Conservation (phyloP, 2,797 vertebrate species). For the Apogon hyalosoma region DNA sequence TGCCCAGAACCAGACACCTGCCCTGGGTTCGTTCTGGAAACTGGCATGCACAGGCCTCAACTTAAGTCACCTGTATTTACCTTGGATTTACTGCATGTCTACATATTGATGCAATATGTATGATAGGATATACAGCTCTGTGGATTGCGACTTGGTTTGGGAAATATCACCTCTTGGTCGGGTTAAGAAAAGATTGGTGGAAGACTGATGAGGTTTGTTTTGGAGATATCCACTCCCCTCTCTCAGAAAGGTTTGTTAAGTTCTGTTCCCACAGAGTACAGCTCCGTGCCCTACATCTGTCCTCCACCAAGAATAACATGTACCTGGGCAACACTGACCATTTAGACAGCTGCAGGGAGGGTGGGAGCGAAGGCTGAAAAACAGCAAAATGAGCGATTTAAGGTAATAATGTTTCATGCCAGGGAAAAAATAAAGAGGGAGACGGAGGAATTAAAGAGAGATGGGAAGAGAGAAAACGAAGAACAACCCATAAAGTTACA, state of each 20-base stretch:
- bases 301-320: conserved; percentile 76
- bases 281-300: conserved; percentile 68
- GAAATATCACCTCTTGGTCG: conserved; percentile 50
- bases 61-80: conserved; percentile 60
- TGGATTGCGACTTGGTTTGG: conserved; percentile 37
- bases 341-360: conserved; percentile 76
- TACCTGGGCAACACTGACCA: conserved; percentile 71
- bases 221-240: conserved; percentile 47
- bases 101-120: conserved; percentile 42
- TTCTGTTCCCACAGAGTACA: conserved; percentile 69
- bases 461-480: conserved; percentile 50
- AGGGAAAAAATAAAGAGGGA: conserved; percentile 40
- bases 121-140: conserved; percentile 29
- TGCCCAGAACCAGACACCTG: conserved; percentile 52
- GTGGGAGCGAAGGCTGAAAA: conserved; percentile 31
- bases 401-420: conserved; percentile 56
- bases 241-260: conserved; percentile 57
- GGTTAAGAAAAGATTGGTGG: conserved; percentile 70
- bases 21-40: conserved; percentile 28
- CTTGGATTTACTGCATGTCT: conserved; percentile 50
- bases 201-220: conserved; percentile 71
- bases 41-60: conserved; percentile 23
- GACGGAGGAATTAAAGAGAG: conserved; percentile 38
- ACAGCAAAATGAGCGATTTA: conserved; percentile 32
- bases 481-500: conserved; percentile 67